A percentile compares a stretch with the other conserved stretches of the same genome.
Evolutionary conservation across 2,113 vertebrate genomes (phyloP).

Genomic region (Hemicordylus capensis): DNA sequence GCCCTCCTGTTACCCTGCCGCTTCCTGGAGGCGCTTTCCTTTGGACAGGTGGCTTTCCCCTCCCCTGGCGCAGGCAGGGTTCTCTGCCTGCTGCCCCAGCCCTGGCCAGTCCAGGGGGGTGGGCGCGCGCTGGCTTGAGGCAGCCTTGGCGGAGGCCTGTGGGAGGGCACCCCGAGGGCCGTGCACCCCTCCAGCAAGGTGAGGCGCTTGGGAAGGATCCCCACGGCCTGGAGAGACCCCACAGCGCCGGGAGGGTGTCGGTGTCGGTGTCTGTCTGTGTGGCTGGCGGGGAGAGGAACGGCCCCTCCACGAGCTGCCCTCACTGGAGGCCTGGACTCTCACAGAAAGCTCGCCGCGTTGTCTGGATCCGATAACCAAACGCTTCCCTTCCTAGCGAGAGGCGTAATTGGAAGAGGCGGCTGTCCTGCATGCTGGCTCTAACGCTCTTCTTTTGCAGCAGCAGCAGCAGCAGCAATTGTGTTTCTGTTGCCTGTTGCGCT

Average conservation of each 20-base stretch:
- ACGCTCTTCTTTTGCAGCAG: not conserved
- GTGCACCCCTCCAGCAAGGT: not conserved
- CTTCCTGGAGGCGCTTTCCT: too few relatives aligned
- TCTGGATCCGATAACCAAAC: not conserved
- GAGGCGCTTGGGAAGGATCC: not conserved
- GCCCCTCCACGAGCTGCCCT: not conserved
- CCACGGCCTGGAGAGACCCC: too few relatives aligned
- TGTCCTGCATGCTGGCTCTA: not conserved
- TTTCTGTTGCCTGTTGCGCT: not conserved
- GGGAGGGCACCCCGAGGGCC: not conserved
- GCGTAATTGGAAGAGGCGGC: not conserved
- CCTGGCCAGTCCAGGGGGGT: not conserved
- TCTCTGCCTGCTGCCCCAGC: not conserved
- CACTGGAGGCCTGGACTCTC: not conserved
- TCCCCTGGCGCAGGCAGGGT: too few relatives aligned
- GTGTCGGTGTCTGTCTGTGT: not conserved
- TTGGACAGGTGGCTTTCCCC: too few relatives aligned
- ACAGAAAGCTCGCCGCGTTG: not conserved
- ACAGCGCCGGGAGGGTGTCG: too few relatives aligned
- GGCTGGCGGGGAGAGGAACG: fast-evolving
- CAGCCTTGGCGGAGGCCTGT: too few relatives aligned
- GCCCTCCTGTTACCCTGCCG: too few relatives aligned
- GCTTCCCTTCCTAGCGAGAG: not conserved
- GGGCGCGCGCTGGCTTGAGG: too few relatives aligned
- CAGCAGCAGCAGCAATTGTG: not conserved